A percentile compares a stretch with the other conserved stretches of the same genome.
Evolutionary conservation across 2,888 invertebrate genomes (phyloP).

Genomic region (Euplagia quadripunctaria): DNA sequence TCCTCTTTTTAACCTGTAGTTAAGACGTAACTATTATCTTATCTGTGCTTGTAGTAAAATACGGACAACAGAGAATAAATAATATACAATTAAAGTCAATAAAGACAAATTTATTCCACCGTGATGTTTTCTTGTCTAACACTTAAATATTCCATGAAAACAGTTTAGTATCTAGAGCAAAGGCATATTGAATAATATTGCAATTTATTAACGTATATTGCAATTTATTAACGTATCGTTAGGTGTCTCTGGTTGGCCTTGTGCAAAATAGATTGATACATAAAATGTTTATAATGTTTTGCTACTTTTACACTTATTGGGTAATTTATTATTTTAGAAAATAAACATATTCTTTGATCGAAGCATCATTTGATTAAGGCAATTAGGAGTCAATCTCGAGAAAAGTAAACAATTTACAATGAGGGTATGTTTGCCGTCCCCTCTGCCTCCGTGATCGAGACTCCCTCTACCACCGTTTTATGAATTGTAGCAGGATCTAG

Average conservation of each 20-base stretch:
- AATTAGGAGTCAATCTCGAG: not conserved
- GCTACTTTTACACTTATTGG: not conserved
- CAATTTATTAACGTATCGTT: conserved; percentile 14
- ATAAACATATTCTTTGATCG: not conserved
- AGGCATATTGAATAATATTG: conserved; percentile 20
- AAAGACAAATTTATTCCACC: not conserved
- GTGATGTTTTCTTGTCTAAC: not conserved
- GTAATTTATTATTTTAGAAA: not conserved
- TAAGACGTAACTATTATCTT: no score
- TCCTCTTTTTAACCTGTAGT: no score
- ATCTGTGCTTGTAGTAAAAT: no score
- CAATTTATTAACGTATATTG: not conserved
- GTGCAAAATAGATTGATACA: conserved; percentile 5
- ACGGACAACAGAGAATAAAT: no score
- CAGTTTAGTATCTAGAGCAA: conserved; percentile 20
- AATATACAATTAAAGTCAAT: not conserved
- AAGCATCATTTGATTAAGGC: not conserved
- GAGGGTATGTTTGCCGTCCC: no score
- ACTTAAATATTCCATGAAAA: conserved; percentile 11
- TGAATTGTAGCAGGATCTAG: no score
- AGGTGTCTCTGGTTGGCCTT: conserved; percentile 14
- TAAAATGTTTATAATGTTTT: conserved; percentile 3
- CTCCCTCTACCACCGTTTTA: no score
- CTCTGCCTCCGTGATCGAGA: no score
- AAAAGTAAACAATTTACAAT: not conserved